phyloP scores from a whole-genome alignment of 2,113 vertebrate genomes.

The Thryonomys swinderianus region DNA sequence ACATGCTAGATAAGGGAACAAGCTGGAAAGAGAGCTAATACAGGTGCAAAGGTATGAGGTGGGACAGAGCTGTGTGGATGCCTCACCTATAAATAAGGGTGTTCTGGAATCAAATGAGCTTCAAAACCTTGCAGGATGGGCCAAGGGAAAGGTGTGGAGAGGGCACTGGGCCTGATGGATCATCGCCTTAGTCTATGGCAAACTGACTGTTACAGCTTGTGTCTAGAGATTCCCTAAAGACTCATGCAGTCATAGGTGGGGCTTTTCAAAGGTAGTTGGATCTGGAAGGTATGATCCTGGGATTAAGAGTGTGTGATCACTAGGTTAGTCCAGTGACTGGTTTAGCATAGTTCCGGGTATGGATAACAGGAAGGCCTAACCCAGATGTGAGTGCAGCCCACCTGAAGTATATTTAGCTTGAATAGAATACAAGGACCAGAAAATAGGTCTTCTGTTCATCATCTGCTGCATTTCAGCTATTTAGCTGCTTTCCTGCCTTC shows the following conservation, averaged over 20 bases:
- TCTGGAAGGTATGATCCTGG: neutral
- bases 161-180: neutral
- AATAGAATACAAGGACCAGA: neutral
- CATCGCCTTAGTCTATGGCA: neutral
- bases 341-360: neutral
- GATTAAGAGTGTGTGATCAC: neutral
- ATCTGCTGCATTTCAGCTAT: neutral
- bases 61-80: neutral
- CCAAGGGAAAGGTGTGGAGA: neutral
- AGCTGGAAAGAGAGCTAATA: fast-evolving
- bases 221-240: neutral
- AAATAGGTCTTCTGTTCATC: neutral
- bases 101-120: neutral
- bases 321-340: neutral
- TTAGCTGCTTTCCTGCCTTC: neutral
- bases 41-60: fast-evolving
- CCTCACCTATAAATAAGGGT: no score
- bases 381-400: neutral
- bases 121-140: neutral
- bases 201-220: neutral
- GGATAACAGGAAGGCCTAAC: neutral
- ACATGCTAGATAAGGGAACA: fast-evolving
- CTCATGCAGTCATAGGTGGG: neutral
- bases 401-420: neutral
- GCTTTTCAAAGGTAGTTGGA: neutral